A percentile compares a stretch with the other conserved stretches of the same genome.
Conservation (phyloP, 2,888 invertebrate genomes). For the Drosophila austrosaltans region DNA sequence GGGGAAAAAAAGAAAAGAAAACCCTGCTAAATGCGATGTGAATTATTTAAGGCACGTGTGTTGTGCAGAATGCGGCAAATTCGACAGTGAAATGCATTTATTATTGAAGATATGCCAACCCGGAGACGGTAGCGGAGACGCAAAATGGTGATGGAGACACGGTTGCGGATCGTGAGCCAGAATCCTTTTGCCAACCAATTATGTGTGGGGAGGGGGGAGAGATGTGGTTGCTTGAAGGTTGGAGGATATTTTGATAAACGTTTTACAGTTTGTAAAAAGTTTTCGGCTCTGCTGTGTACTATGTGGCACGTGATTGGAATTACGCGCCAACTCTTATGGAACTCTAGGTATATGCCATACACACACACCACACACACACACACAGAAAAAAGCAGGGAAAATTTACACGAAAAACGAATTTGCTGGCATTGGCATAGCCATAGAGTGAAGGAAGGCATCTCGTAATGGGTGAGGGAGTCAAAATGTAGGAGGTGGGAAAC, state of each 20-base stretch:
- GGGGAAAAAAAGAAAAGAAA: conserved; percentile 46
- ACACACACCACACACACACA: conserved; percentile 29
- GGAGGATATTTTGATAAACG: conserved; percentile 69
- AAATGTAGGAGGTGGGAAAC: conserved; percentile 27
- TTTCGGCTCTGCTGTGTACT: conserved; percentile 48
- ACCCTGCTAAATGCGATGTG: conserved; percentile 74
- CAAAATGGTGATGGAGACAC: conserved; percentile 5
- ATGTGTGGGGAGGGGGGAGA: conserved; percentile 51
- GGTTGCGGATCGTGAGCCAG: conserved; percentile 29
- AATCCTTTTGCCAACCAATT: conserved; percentile 73
- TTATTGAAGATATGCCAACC: conserved; percentile 70
- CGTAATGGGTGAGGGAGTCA: not conserved
- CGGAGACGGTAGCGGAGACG: conserved; percentile 35
- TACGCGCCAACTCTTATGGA: conserved; percentile 55
- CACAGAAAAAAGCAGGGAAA: conserved; percentile 35
- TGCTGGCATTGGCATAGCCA: conserved; percentile 20
- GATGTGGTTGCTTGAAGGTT: not conserved
- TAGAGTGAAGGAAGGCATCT: not conserved
- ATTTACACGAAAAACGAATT: conserved; percentile 51
- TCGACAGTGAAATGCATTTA: conserved; percentile 80
- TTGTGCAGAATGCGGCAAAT: conserved; percentile 79
- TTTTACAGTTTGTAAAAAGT: conserved; percentile 71
- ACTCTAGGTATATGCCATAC: conserved; percentile 28
- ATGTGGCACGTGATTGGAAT: conserved; percentile 77
- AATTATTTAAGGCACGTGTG: conserved; percentile 80